Evolutionary conservation across 2,797 vertebrate genomes (phyloP).

Genomic region (Picus viridis): DNA sequence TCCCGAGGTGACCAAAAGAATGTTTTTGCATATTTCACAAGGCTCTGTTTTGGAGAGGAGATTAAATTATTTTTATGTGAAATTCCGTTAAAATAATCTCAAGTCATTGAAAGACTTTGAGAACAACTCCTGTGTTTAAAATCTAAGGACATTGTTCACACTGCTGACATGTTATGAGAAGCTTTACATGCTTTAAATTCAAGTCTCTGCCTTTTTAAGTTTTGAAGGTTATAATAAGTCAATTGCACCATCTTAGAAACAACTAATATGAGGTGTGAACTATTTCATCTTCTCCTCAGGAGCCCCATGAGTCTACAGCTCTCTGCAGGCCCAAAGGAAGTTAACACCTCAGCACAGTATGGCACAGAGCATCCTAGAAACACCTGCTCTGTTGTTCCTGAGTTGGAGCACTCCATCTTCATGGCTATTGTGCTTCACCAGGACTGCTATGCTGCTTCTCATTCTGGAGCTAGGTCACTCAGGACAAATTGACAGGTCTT

Average conservation of each 20-base stretch:
- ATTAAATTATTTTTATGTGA: background rate
- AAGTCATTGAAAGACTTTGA: background rate
- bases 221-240: background rate
- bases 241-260: background rate
- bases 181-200: background rate
- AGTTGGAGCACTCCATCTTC: background rate
- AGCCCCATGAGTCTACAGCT: background rate
- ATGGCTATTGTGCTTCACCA: background rate
- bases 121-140: background rate
- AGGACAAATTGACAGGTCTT: background rate
- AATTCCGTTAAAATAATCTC: background rate
- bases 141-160: background rate
- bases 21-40: background rate
- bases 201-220: background rate
- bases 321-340: background rate
- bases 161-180: background rate
- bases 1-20: no score
- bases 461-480: background rate
- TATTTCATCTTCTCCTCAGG: background rate
- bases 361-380: rapidly evolving
- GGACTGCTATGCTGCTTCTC: background rate
- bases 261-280: background rate
- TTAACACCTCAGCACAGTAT: background rate
- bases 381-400: background rate
- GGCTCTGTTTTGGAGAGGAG: background rate